A percentile compares a stretch with the other conserved stretches of the same genome.
These are phyloP conservation scores for Sibirionetta formosa DNA, from an alignment of 2,797 vertebrate genomes.

Conservation along the genomic window DNA sequence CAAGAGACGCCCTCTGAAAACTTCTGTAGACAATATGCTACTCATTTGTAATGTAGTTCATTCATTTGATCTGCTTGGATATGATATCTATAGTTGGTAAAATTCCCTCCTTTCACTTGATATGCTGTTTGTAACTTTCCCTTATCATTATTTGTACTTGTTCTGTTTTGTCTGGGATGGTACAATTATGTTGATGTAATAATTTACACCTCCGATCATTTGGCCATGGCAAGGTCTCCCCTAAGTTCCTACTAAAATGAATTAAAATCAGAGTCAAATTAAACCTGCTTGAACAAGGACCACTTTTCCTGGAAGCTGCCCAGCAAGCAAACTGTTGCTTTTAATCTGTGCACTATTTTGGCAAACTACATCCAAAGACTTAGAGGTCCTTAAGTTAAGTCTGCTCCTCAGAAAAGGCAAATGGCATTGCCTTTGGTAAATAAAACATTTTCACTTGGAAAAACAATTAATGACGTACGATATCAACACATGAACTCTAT, in stretches of 20 bases:
- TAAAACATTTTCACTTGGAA: constrained; percentile 18
- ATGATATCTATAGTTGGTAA: background rate
- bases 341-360: background rate
- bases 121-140: background rate
- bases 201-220: background rate
- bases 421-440: constrained; percentile 25
- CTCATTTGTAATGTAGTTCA: background rate
- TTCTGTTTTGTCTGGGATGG: background rate
- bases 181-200: background rate
- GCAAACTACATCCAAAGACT: background rate
- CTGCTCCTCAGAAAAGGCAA: constrained; percentile 20
- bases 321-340: background rate
- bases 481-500: background rate
- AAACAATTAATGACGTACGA: background rate
- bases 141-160: background rate
- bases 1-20: background rate
- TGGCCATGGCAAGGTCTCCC: background rate
- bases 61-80: background rate
- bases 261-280: constrained; percentile 11
- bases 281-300: background rate
- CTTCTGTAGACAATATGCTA: accelerated
- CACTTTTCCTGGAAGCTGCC: background rate
- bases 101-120: background rate
- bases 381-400: background rate
- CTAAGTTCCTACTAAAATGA: background rate